Conservation (phyloP, 1,140 invertebrate genomes). For the Drosophila equinoxialis region DNA sequence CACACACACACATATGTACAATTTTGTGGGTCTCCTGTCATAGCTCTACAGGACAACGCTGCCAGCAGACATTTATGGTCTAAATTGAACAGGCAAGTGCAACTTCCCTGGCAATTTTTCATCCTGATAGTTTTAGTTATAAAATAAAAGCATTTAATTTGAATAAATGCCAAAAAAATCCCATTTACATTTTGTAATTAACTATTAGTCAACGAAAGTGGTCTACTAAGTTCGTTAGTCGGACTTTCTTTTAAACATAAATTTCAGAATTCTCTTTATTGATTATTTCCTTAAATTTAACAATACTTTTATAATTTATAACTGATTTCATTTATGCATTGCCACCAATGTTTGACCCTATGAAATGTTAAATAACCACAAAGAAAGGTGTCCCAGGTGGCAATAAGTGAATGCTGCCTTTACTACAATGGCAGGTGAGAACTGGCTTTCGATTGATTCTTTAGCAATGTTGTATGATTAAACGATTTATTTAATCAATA, state of each 20-base stretch:
- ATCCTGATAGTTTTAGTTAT: conserved; percentile 49
- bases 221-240: too few species aligned
- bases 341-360: too few species aligned
- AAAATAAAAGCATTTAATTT: conserved; percentile 49
- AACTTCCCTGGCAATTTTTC: background rate
- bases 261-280: too few species aligned
- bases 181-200: conserved; percentile 29
- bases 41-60: conserved; percentile 44
- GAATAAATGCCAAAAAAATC: conserved; percentile 39
- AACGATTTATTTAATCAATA: conserved; percentile 5
- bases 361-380: too few species aligned
- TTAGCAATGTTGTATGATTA: background rate
- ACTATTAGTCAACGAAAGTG: too few species aligned
- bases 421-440: too few species aligned
- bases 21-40: conserved; percentile 3
- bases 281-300: too few species aligned
- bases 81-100: conserved; percentile 25
- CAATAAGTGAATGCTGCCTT: too few species aligned
- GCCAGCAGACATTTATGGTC: conserved; percentile 37
- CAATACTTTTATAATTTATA: too few species aligned
- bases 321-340: too few species aligned
- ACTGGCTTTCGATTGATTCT: conserved; percentile 5
- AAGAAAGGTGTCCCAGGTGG: too few species aligned
- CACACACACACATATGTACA: background rate
- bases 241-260: too few species aligned